These are phyloP conservation scores for Molorchus minor DNA, from an alignment of 2,888 invertebrate genomes.

Conservation along the genomic window DNA sequence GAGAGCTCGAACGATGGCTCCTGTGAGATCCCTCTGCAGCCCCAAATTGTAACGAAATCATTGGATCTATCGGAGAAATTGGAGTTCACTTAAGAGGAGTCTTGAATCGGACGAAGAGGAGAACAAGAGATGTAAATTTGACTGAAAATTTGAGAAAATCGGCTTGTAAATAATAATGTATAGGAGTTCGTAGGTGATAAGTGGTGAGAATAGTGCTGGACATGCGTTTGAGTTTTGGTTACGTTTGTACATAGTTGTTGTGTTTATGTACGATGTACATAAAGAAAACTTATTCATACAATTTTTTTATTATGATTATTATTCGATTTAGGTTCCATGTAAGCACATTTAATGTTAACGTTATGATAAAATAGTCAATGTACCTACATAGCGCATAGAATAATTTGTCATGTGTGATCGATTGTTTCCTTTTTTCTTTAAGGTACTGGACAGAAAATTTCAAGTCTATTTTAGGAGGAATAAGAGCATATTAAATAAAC, in stretches of 20 bases:
- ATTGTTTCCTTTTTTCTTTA: constrained; percentile 29
- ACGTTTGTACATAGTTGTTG: constrained; percentile 54
- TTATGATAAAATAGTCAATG: constrained; percentile 44
- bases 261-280: constrained; percentile 59
- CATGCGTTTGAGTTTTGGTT: constrained; percentile 37
- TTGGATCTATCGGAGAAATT: constrained; percentile 27
- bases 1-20: constrained; percentile 56
- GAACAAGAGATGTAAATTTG: constrained; percentile 50
- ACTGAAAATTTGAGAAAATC: constrained; percentile 42
- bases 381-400: constrained; percentile 48
- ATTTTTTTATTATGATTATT: constrained; percentile 42
- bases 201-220: constrained; percentile 30
- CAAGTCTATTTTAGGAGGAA: constrained; percentile 30
- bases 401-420: constrained; percentile 52
- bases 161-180: constrained; percentile 50
- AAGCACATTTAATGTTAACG: constrained; percentile 42
- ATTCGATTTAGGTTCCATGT: constrained; percentile 38
- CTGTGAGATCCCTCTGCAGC: constrained; percentile 60
- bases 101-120: constrained; percentile 30
- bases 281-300: constrained; percentile 48
- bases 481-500: constrained; percentile 33
- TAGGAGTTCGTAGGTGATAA: constrained; percentile 33
- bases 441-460: constrained; percentile 30
- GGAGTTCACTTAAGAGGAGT: constrained; percentile 26
- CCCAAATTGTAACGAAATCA: constrained; percentile 53